These are phyloP conservation scores for Notolabrus celidotus DNA, from an alignment of 2,797 vertebrate genomes.

Conservation along the genomic window DNA sequence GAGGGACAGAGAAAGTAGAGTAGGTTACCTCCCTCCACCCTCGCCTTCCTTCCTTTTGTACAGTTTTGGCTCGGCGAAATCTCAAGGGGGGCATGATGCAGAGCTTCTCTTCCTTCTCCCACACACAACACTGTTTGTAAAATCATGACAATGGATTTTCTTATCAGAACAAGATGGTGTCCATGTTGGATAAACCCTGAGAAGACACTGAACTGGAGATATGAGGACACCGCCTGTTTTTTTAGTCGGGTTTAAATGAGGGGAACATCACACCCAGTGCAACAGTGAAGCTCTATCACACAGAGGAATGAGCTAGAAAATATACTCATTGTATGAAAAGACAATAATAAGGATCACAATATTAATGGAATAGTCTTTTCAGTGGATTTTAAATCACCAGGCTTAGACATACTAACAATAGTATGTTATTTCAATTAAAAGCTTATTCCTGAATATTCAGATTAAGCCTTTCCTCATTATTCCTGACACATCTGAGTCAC, in stretches of 20 bases:
- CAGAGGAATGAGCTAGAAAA: no score
- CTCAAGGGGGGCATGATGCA: slow-evolving; percentile 46
- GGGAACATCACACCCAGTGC: neutral
- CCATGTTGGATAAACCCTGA: neutral
- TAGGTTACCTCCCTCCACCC: slow-evolving; percentile 61
- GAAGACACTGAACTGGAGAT: neutral
- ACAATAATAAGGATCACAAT: no score
- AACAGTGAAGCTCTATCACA: neutral
- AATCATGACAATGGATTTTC: slow-evolving; percentile 48
- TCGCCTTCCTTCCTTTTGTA: slow-evolving; percentile 26
- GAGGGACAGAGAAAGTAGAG: slow-evolving; percentile 62
- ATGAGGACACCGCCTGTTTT: neutral
- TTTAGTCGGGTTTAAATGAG: neutral
- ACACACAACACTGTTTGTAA: slow-evolving; percentile 40
- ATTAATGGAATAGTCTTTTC: no score
- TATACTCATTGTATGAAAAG: neutral
- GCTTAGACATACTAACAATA: no score
- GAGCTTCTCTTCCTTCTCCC: slow-evolving; percentile 53
- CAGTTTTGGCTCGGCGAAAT: slow-evolving; percentile 59
- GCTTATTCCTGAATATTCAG: no score
- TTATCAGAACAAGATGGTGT: slow-evolving; percentile 36
- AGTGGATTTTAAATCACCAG: no score
- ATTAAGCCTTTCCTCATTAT: no score
- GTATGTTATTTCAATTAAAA: no score
- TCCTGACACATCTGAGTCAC: no score